Evolutionary conservation across 2,113 vertebrate species (phyloP).

Genomic region (Oryzias curvinotus): DNA sequence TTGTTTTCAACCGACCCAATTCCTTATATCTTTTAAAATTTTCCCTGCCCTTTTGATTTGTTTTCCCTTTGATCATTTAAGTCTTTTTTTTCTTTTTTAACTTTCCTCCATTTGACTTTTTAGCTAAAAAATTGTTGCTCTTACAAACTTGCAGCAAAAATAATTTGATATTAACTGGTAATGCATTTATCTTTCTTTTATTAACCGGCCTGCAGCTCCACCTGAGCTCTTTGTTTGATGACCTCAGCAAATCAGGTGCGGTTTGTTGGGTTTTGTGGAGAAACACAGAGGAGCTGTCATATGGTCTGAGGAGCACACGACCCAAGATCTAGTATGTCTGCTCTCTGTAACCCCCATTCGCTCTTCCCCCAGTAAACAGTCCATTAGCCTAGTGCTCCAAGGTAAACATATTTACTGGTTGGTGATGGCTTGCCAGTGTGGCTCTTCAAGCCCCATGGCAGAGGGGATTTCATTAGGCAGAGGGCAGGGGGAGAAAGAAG

Average conservation of each 20-base stretch:
- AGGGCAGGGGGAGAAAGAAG: conserved; percentile 74
- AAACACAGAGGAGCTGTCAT: conserved; percentile 41
- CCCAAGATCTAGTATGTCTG: conserved; percentile 45
- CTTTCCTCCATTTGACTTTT: too few relatives aligned
- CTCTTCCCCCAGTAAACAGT: conserved; percentile 71
- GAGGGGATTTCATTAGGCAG: conserved; percentile 77
- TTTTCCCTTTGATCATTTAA: too few relatives aligned
- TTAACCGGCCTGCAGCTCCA: conserved; percentile 3
- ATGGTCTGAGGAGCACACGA: conserved; percentile 55
- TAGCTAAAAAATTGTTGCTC: too few relatives aligned
- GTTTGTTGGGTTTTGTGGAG: conserved; percentile 41
- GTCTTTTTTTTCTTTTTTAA: too few relatives aligned
- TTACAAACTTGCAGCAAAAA: too few relatives aligned
- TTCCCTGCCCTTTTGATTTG: too few relatives aligned
- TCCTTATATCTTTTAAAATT: too few relatives aligned
- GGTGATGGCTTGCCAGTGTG: conserved; percentile 74
- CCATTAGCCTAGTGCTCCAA: conserved; percentile 76
- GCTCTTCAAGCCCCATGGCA: conserved; percentile 71
- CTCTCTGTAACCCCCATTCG: conserved; percentile 46
- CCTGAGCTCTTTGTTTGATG: conserved; percentile 30
- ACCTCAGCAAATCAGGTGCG: conserved; percentile 35
- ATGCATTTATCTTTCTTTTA: too few relatives aligned
- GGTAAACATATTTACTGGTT: conserved; percentile 79
- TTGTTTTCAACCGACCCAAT: too few relatives aligned
- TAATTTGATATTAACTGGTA: too few relatives aligned